Base-by-base conservation (phyloP, 2,888 invertebrate genomes). In the Drosophila birchii region DNA sequence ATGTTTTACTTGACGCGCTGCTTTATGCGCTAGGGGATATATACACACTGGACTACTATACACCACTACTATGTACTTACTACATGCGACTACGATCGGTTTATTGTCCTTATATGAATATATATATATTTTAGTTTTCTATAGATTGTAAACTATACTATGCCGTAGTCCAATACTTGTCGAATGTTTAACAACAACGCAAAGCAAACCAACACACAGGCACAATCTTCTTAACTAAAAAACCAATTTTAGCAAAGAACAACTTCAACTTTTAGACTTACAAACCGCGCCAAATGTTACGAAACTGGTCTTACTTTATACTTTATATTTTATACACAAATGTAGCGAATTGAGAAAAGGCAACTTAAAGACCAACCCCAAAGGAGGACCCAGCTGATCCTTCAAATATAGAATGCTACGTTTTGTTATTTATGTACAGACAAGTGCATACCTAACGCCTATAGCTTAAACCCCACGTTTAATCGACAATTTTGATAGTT, bases 1-100 rank as follows among this genome's bases (percentile, higher is more conserved):
- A 81, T 90, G 80, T 79, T 86, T 80, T 87, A 89, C 81, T 68
- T 89, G 73, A 81, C 88, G 78, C 88, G 84, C 78, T 88, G 81
- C 79, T 86, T 80, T 90, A 70, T 88, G 81, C 75, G 76, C 66
- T 86, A 76, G 64, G 68, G 68, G 54, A 63, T 69, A 69, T 72
- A 70, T 68, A 67, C 71, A 79, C 58, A 56, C 26, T 26, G 4
- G 71, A 45, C 51, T 57, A 66, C 53, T 64, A 67, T 78, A 67
- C 59, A 74, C 36, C 34, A 69, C 78, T 55, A 34, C 32, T 75
- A 77, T 79, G 60, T 71, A 77, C 70, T 64, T 76, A 76, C 75
- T 70, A 87, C 68, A 75, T 14, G 59, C 70, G 70, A 70, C 41
- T 78, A 58, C 68, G 84, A 76, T 76, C 66, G 63, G 47, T 78